Conservation (phyloP, 2,888 invertebrate species). For the Calliscelio sp. region DNA sequence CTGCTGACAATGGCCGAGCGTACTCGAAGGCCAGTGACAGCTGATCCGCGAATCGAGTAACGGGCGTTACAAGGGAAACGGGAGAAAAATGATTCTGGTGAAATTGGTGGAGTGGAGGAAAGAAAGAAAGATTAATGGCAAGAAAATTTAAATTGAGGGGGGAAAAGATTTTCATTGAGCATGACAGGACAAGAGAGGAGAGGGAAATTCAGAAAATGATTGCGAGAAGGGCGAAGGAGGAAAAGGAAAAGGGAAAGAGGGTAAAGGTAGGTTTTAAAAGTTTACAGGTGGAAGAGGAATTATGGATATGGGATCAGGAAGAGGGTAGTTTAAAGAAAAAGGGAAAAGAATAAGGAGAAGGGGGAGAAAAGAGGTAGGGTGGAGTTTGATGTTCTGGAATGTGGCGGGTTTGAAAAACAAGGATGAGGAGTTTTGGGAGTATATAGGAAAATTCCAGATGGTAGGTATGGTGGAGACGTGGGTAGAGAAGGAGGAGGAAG, state of each 20-base stretch:
- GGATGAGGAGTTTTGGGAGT: slow-evolving; percentile 15
- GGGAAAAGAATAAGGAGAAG: neutral
- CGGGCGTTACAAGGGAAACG: too few species aligned
- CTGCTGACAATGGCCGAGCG: too few species aligned
- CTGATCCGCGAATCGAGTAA: too few species aligned
- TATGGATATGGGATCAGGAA: slow-evolving; percentile 9
- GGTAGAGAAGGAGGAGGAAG: neutral
- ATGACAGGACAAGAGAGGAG: slow-evolving; percentile 33
- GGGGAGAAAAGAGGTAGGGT: neutral
- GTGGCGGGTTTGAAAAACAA: slow-evolving; percentile 10
- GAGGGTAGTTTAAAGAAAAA: neutral
- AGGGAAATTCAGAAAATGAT: slow-evolving; percentile 21
- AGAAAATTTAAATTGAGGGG: slow-evolving; percentile 9
- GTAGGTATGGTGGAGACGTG: slow-evolving; percentile 12
- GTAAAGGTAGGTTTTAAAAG: slow-evolving; percentile 9
- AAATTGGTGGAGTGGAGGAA: neutral
- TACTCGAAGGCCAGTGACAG: too few species aligned
- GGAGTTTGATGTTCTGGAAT: slow-evolving; percentile 19
- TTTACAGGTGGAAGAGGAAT: neutral
- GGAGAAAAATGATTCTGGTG: neutral
- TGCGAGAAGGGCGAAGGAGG: neutral
- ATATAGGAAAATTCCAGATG: slow-evolving; percentile 4
- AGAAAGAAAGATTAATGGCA: neutral
- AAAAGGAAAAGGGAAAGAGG: slow-evolving; percentile 1
- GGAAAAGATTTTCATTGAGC: slow-evolving; percentile 1